These are phyloP conservation scores for Elanus axillaris DNA, from an alignment of 2,113 vertebrate genomes.

Conservation along the genomic window DNA sequence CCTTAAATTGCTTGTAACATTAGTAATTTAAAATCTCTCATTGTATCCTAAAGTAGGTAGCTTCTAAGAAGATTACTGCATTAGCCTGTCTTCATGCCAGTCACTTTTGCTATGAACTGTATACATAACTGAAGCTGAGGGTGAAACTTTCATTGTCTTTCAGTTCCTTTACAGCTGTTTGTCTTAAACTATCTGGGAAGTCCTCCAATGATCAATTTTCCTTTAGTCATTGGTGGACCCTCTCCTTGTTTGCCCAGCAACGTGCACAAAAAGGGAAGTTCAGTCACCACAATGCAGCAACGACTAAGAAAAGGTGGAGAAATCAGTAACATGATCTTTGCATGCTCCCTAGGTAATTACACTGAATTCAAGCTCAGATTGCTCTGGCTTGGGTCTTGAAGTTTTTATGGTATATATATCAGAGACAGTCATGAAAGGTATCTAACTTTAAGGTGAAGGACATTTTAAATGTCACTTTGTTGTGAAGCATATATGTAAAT, in stretches of 20 bases:
- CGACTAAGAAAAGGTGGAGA: not conserved
- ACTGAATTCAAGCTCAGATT: not conserved
- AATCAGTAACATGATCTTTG: not conserved
- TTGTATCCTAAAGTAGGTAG: not conserved
- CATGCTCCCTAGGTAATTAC: not conserved
- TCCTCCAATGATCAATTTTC: not conserved
- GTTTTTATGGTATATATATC: not conserved
- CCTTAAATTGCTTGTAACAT: not conserved
- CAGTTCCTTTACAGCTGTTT: not conserved
- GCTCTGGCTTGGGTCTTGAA: not conserved
- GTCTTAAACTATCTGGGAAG: not conserved
- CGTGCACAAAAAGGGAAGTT: not conserved
- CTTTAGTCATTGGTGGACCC: not conserved
- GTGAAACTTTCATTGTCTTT: not conserved
- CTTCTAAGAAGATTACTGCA: not conserved
- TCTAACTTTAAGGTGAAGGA: not conserved
- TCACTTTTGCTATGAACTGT: not conserved
- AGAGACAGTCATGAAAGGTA: not conserved
- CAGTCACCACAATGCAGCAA: not conserved
- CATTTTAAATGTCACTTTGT: not conserved
- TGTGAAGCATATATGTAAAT: not conserved
- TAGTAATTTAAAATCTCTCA: not conserved
- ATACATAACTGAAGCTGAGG: not conserved
- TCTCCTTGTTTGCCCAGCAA: not conserved
- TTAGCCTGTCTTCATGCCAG: accelerated